Base-by-base conservation (phyloP, 2,113 vertebrate species). In the Silurus meridionalis region DNA sequence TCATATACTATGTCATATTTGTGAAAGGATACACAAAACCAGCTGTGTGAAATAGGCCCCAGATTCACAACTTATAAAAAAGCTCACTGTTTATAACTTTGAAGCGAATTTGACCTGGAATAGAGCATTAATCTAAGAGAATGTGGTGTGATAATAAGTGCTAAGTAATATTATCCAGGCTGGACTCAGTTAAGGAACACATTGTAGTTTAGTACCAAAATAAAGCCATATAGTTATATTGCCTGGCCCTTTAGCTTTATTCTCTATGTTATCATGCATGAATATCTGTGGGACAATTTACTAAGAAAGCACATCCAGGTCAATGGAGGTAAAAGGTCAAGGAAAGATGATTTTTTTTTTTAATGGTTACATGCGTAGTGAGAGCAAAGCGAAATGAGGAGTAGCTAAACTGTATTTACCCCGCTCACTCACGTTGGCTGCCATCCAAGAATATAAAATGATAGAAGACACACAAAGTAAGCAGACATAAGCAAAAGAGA, bases 371-470 rank as follows among this genome's bases (percentile, higher is more conserved):
- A 94, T 95, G 95, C 93, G 90, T 87, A 87, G 86, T 91, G 92
- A 90, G 88, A 94, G 93, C 94, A 93, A 82, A 93, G 92, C 91
- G 92, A 92, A 91, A 92, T 91, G 91, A 95, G 91, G 82, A 92
- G 88, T 84, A 93, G 93, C 93, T 93, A 90, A 92, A 91, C 93
- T 90, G 89, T 95, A 95, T 95, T 96, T 97, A 99, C 97, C 98
- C 95, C 96, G 95, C 93, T 97, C 94, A 93, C 96, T 96, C 91
- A 96, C 93, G 95, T 97, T 96, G 95, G 95, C 98, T 99, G 97
- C 94, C 93, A 93, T 95, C 95, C 93, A 95, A 94, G 94, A 87
- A 86, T 91, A 93, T 86, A 85, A 88, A 94, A 94, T 94, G 93
- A 93, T 86, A 92, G 89, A 92, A 93, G 92, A 91, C 89, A 91